A percentile compares a stretch with the other conserved stretches of the same genome.
phyloP scores from a whole-genome alignment of 2,113 vertebrate genomes.

The Tachuris rubrigastra region DNA sequence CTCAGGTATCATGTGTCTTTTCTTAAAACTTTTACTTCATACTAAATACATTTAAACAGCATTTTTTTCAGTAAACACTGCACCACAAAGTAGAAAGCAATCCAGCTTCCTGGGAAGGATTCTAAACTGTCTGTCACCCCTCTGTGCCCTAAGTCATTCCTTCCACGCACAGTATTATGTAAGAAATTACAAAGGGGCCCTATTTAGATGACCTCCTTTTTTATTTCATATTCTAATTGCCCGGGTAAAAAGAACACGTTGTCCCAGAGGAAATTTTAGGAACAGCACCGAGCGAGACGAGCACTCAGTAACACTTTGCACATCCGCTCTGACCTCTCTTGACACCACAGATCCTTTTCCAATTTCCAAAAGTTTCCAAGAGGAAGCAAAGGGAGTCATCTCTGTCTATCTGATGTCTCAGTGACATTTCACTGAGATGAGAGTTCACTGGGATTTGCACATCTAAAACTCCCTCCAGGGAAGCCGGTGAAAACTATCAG shows the following conservation, averaged over 20 bases:
- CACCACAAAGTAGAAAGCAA: background rate
- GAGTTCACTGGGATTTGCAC: slow-evolving; percentile 36
- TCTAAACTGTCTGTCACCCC: background rate
- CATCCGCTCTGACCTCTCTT: background rate
- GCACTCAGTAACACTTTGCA: background rate
- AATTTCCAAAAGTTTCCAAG: slow-evolving; percentile 1
- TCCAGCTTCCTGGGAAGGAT: background rate
- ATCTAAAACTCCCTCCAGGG: slow-evolving; percentile 22
- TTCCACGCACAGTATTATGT: background rate
- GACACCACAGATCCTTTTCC: background rate
- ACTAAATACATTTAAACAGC: background rate
- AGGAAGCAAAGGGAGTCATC: background rate
- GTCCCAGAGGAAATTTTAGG: background rate
- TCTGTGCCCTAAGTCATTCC: background rate
- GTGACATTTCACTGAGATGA: slow-evolving; percentile 1
- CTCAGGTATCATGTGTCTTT: background rate
- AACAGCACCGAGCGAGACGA: background rate
- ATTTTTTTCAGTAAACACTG: background rate
- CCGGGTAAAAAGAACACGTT: background rate
- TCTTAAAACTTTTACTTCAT: background rate
- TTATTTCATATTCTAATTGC: slow-evolving; percentile 9
- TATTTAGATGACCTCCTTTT: background rate
- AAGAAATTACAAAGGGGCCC: background rate
- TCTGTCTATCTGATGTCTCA: background rate
- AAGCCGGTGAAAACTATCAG: background rate